These are phyloP conservation scores for Percopsis transmontana DNA, from an alignment of 2,113 vertebrate genomes.

Conservation along the genomic window DNA sequence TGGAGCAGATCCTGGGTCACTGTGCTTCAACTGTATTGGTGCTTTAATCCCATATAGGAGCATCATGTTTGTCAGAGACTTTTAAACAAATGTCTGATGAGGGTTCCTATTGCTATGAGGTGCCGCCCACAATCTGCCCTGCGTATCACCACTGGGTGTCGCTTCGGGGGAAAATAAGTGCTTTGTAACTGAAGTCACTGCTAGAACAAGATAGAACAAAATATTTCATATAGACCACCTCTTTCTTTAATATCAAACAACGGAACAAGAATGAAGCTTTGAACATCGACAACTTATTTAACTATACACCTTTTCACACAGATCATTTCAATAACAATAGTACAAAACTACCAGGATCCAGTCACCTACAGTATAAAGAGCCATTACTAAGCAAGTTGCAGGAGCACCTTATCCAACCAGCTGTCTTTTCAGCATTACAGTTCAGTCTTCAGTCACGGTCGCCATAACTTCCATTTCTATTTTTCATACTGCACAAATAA, in stretches of 20 bases:
- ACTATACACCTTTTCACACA: constrained; percentile 56
- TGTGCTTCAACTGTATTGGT: not conserved
- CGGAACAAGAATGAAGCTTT: constrained; percentile 39
- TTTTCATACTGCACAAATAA: not conserved
- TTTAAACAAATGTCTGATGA: not conserved
- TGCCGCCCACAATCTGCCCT: constrained; percentile 20
- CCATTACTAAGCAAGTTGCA: constrained; percentile 52
- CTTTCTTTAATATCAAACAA: constrained; percentile 35
- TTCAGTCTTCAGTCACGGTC: not conserved
- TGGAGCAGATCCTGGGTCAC: not conserved
- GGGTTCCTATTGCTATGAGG: not conserved
- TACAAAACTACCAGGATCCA: constrained; percentile 69
- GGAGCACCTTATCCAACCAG: constrained; percentile 57
- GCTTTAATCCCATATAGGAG: not conserved
- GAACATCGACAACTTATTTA: constrained; percentile 65
- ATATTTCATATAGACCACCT: not conserved
- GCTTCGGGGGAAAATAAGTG: constrained; percentile 28
- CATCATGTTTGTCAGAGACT: not conserved
- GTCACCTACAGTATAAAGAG: constrained; percentile 54
- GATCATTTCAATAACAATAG: constrained; percentile 56
- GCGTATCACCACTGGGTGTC: constrained; percentile 10
- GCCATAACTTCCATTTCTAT: not conserved
- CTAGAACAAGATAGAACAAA: constrained; percentile 36
- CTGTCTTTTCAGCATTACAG: constrained; percentile 22
- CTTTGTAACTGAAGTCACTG: constrained; percentile 27